Evolutionary conservation across 1,140 invertebrate genomes (phyloP), one percentile per base, ranked within the genome.

Genomic region (Solenopsis fugax): DNA sequence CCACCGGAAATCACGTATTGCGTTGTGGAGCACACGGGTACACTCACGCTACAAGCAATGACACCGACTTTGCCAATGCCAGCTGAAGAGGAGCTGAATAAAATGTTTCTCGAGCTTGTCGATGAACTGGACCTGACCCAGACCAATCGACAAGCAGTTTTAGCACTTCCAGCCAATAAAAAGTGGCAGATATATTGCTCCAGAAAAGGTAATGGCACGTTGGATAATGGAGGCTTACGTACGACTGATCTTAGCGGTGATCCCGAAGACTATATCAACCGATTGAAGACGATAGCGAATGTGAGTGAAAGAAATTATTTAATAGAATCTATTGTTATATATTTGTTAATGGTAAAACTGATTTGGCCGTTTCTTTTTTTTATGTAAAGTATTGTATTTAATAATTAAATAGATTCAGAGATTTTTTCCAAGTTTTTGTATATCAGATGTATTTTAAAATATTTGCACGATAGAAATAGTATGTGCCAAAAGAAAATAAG

Each of bases 101-200:
- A 97, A 75, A 99, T 98, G 96, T 99, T 99, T 95, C 97, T 98
- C 4, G 98, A 99, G 94, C 96, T 99, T 72, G 98, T 99, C 93
- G 98, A 99, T 93, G 98, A 99, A 95, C 95, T 99, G 77, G 98
- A 99, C 95, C 95, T 99, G 87, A 98, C 98, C 82, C 98, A 98
- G 60, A 97, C 98, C 10, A 99, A 99, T 95, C 97, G 98, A 93
- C 98, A 98, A 87, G 97, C 98, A 6, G 98, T 99, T 97, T 96
- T 99, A 93, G 98, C 97, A 92, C 96, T 99, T 80, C 98, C 98
- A 4, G 96, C 98, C 0, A 98, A 98, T 91, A 99, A 99, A 96
- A 99, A 99, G 95, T 99, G 98, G 98, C 98, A 99, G 96, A 98
- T 99, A 91, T 99, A 99, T 95, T 99, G 98, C 95, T 99, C 98